Evolutionary conservation across 1,140 invertebrate species (phyloP), one percentile per base, ranked within the genome.

Genomic region (Anadara kagoshimensis): DNA sequence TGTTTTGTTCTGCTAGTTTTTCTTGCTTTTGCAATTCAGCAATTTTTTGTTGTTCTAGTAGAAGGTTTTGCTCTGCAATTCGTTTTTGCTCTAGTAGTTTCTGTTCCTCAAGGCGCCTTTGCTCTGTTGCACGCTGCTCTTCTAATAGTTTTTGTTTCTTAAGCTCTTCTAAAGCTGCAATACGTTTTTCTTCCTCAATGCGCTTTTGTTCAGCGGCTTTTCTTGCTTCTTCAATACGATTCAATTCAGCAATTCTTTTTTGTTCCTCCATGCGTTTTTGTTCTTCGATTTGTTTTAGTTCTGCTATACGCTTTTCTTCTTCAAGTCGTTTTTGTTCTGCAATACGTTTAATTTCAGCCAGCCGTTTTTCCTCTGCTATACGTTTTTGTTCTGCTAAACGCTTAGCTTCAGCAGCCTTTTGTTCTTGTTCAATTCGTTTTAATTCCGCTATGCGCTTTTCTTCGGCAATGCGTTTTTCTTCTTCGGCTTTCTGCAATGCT

Each of bases 251-350:
- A 26, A 69, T 20, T 47, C 64, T 36, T 64, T 72, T 29, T 53
- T 72, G 69, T 72, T 72, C 49, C n/a, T 22, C 43, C 18, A 61
- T 54, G 36, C 69, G 53, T 51, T 58, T 56, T 44, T 68, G 53
- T 58, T 68, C 49, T 68, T 68, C 69, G 22, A 61, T 20, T 22
- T 43, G 68, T 66, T 66, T 16, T 54, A 58, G 53, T 59, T 66
- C 51, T 49, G 26, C 43, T 44, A 29, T 45, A 10, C 62, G 45
- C 47, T 63, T 59, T 56, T 63, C 57, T 68, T 73, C 61, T 66
- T 69, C 54, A 11, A 54, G 51, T 24, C 64, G 43, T 22, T 68
- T 69, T 69, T 72, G 22, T 61, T 69, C 69, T 43, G 45, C 20
- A 20, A 26, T 29, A 45, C 56, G 59, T n/a, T 58, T 53, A 18